Evolutionary conservation across 2,888 invertebrate species (phyloP).

Genomic region (Achlya flavicornis): DNA sequence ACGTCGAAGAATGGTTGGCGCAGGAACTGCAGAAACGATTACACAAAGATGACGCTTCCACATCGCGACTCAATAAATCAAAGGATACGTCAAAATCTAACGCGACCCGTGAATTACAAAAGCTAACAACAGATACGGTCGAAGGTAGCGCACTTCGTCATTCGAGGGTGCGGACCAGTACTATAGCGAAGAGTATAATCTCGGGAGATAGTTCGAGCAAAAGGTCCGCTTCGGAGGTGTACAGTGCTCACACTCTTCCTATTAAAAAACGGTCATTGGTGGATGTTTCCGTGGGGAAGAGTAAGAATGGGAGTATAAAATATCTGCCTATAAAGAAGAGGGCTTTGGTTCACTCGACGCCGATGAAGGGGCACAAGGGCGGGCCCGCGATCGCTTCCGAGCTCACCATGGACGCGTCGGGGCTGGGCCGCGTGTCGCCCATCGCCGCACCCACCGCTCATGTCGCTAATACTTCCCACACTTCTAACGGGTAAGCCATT

Average conservation of each 20-base stretch:
- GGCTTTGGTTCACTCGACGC: slow-evolving; percentile 65
- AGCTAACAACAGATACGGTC: slow-evolving; percentile 54
- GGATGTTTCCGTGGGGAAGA: slow-evolving; percentile 13
- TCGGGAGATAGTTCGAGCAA: slow-evolving; percentile 19
- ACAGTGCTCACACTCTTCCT: slow-evolving; percentile 56
- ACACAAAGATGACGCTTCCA: slow-evolving; percentile 16
- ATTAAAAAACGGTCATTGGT: slow-evolving; percentile 66
- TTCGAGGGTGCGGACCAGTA: slow-evolving; percentile 43
- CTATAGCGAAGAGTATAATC: slow-evolving; percentile 17
- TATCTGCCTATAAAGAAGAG: slow-evolving; percentile 65
- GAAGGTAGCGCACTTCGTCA: slow-evolving; percentile 41
- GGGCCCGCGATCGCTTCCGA: slow-evolving; percentile 47
- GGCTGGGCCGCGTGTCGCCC: slow-evolving; percentile 66
- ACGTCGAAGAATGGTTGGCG: slow-evolving; percentile 57
- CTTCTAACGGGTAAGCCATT: slow-evolving; percentile 1
- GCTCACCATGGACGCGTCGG: too few species aligned
- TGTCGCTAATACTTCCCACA: too few species aligned
- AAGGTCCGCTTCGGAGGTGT: slow-evolving; percentile 47
- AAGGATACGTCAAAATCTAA: slow-evolving; percentile 18
- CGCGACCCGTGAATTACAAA: slow-evolving; percentile 49
- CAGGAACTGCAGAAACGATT: slow-evolving; percentile 37
- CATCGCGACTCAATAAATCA: slow-evolving; percentile 9
- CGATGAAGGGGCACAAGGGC: slow-evolving; percentile 50
- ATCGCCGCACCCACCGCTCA: too few species aligned
- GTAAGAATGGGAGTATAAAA: slow-evolving; percentile 8